phyloP scores from a whole-genome alignment of 2,113 vertebrate species.

The Chloropsis hardwickii region DNA sequence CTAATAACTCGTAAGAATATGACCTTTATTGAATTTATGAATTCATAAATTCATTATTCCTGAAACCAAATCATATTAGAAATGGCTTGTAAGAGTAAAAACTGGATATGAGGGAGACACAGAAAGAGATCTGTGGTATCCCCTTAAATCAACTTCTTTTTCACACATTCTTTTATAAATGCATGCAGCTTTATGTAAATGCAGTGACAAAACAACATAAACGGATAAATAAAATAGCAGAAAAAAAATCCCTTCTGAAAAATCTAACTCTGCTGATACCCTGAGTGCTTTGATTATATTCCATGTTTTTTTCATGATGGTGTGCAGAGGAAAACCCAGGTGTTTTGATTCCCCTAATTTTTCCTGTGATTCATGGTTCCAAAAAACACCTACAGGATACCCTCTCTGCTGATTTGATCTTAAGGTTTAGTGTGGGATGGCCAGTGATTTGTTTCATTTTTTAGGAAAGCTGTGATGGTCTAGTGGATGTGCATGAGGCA shows the following conservation, averaged over 20 bases:
- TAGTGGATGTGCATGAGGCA: background rate
- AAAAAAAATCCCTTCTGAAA: background rate
- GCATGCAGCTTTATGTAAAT: background rate
- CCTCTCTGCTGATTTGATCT: background rate
- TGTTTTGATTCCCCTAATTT: background rate
- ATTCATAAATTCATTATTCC: background rate
- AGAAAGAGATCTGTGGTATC: background rate
- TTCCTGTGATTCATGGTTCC: background rate
- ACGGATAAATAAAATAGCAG: background rate
- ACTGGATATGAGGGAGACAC: background rate
- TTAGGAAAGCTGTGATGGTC: background rate
- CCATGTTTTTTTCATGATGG: background rate
- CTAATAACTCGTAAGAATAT: background rate
- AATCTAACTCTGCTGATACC: background rate
- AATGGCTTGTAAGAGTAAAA: background rate
- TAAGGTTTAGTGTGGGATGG: background rate
- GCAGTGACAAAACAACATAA: background rate
- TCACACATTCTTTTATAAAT: background rate
- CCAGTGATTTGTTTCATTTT: background rate
- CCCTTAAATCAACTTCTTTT: background rate
- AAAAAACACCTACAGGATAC: background rate
- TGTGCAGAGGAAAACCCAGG: background rate
- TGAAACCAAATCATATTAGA: background rate
- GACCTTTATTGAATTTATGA: background rate
- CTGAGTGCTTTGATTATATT: background rate